phyloP scores from a whole-genome alignment of 2,888 invertebrate species.

The Dugesia japonica region DNA sequence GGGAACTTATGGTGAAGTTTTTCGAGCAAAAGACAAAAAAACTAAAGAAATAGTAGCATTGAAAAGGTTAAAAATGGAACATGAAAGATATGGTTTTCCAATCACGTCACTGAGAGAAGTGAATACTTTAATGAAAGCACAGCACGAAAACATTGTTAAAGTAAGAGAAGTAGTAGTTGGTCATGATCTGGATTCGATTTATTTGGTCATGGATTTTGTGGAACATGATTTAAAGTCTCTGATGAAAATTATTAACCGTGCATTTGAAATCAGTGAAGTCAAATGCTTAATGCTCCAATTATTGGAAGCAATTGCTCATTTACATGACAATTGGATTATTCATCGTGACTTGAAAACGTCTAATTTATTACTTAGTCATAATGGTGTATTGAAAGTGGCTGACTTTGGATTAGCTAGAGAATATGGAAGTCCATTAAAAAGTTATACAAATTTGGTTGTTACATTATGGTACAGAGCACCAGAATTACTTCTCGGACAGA shows the following conservation, averaged over 20 bases:
- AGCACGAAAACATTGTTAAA: conserved; percentile 89
- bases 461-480: conserved; percentile 96
- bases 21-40: conserved; percentile 79
- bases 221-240: conserved; percentile 92
- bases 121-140: conserved; percentile 83
- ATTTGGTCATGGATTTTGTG: conserved; percentile 89
- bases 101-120: conserved; percentile 94
- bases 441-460: conserved; percentile 89
- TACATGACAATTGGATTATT: conserved; percentile 97
- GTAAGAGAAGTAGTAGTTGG: conserved; percentile 91
- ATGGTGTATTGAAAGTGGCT: conserved; percentile 55
- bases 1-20: conserved; percentile 96
- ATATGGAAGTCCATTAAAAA: conserved; percentile 85
- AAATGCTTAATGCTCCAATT: conserved; percentile 85
- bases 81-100: conserved; percentile 96
- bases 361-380: conserved; percentile 81
- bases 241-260: conserved; percentile 62
- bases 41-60: conserved; percentile 89
- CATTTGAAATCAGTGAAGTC: conserved; percentile 56
- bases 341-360: conserved; percentile 95
- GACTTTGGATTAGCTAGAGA: conserved; percentile 95
- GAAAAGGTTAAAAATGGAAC: conserved; percentile 96
- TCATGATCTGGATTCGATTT: conserved; percentile 86
- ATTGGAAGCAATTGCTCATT: conserved; percentile 73
- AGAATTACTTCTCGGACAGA: conserved; percentile 67